phyloP scores from a whole-genome alignment of 2,888 invertebrate genomes.

The Lycocerus yunnanus region DNA sequence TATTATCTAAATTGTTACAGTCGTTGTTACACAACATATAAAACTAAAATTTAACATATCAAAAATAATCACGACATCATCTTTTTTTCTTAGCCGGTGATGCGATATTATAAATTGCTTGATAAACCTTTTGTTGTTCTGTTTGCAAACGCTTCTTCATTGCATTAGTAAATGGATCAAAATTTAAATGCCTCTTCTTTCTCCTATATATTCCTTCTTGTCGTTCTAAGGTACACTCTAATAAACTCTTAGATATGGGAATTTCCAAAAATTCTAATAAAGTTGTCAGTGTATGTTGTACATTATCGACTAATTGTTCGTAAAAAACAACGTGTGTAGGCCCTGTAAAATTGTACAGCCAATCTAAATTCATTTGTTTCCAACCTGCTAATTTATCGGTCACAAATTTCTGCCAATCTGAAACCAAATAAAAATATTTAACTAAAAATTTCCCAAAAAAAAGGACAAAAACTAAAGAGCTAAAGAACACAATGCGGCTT shows the following conservation, averaged over 20 bases:
- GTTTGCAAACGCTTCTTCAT: constrained; percentile 63
- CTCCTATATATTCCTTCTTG: constrained; percentile 71
- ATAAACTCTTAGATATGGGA: constrained; percentile 38
- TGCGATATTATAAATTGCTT: constrained; percentile 54
- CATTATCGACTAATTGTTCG: constrained; percentile 59
- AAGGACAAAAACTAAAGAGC: neutral
- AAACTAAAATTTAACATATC: neutral
- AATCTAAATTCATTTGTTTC: constrained; percentile 71
- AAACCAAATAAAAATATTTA: constrained; percentile 34
- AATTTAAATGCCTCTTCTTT: constrained; percentile 66
- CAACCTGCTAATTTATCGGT: constrained; percentile 67
- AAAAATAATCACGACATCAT: constrained; percentile 19
- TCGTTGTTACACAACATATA: neutral
- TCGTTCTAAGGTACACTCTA: constrained; percentile 50
- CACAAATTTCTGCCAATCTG: constrained; percentile 77
- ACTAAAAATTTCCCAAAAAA: neutral
- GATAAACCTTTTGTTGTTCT: constrained; percentile 60
- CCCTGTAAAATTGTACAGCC: constrained; percentile 72
- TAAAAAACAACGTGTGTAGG: constrained; percentile 73
- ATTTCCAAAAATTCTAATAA: constrained; percentile 55
- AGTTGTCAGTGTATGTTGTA: constrained; percentile 62
- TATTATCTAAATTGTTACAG: neutral
- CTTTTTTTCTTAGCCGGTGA: constrained; percentile 41
- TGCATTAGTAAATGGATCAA: constrained; percentile 70
- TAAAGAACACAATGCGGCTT: neutral